A percentile compares a stretch with the other conserved stretches of the same genome.
phyloP scores from a whole-genome alignment of 2,888 invertebrate species.

The Bombylius discolor region DNA sequence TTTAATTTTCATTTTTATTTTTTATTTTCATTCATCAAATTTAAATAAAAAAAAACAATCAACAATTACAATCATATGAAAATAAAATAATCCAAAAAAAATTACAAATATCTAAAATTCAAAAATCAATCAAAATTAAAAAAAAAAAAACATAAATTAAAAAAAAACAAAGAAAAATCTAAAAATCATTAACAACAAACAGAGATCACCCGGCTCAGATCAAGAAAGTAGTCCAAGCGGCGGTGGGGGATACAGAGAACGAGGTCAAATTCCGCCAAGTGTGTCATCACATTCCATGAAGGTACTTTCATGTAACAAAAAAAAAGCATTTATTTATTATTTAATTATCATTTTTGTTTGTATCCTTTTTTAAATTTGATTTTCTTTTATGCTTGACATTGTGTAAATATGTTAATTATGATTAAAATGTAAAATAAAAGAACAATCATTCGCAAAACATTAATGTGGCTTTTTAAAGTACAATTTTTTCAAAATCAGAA shows the following conservation, averaged over 20 bases:
- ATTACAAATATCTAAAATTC: slow-evolving; percentile 3
- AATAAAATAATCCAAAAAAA: background rate
- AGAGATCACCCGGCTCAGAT: slow-evolving; percentile 39
- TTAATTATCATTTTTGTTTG: background rate
- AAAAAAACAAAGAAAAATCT: slow-evolving; percentile 3
- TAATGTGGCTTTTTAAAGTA: slow-evolving; percentile 4
- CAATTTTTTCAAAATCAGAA: background rate
- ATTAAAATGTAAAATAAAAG: too few relatives aligned
- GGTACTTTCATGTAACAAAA: slow-evolving; percentile 35
- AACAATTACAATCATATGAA: background rate
- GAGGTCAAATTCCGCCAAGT: slow-evolving; percentile 48
- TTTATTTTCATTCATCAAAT: background rate
- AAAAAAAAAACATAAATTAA: slow-evolving; percentile 4
- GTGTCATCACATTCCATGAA: slow-evolving; percentile 60
- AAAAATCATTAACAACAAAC: slow-evolving; percentile 15
- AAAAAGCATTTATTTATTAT: too few relatives aligned
- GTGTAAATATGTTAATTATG: too few relatives aligned
- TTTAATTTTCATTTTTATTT: background rate
- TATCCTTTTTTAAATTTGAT: background rate
- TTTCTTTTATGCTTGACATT: background rate
- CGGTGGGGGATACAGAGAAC: slow-evolving; percentile 40
- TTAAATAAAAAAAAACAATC: background rate
- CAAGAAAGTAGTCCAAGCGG: slow-evolving; percentile 37
- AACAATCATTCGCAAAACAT: too few relatives aligned
- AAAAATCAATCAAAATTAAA: slow-evolving; percentile 6